These are phyloP conservation scores for Helicoverpa assulta DNA, from an alignment of 2,888 invertebrate species.

Conservation along the genomic window DNA sequence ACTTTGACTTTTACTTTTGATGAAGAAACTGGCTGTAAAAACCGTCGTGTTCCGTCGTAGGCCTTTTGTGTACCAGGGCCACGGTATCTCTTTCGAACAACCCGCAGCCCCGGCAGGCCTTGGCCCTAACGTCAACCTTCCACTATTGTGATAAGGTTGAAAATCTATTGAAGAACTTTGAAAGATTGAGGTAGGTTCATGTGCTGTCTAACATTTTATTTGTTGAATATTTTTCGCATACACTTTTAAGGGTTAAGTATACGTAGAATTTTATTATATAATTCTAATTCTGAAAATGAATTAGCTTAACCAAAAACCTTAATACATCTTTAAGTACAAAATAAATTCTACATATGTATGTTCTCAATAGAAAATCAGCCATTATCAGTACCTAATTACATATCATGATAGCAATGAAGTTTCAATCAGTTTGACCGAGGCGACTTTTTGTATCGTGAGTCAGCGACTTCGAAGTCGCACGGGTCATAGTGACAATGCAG, in stretches of 20 bases:
- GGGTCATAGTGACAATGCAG: constrained; percentile 26
- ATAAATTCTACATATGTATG: not conserved
- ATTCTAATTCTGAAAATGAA: not conserved
- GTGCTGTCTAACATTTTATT: too few relatives aligned
- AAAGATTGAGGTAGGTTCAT: too few relatives aligned
- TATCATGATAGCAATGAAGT: not conserved
- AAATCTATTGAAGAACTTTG: too few relatives aligned
- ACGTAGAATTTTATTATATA: not conserved
- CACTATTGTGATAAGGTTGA: too few relatives aligned
- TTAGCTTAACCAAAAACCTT: not conserved
- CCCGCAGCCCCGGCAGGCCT: too few relatives aligned
- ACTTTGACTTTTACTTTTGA: too few relatives aligned
- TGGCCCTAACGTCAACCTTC: too few relatives aligned
- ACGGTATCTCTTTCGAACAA: too few relatives aligned
- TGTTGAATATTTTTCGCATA: too few relatives aligned
- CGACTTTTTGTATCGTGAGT: constrained; percentile 30
- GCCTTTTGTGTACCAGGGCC: too few relatives aligned
- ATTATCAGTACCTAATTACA: constrained; percentile 1
- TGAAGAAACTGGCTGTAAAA: too few relatives aligned
- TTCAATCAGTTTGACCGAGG: not conserved
- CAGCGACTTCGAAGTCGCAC: not conserved
- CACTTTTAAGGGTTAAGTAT: not conserved
- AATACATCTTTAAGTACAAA: not conserved
- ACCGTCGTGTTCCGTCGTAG: too few relatives aligned
- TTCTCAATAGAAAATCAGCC: not conserved